Conservation (phyloP, 2,888 invertebrate genomes). For the Harpalus rufipes region DNA sequence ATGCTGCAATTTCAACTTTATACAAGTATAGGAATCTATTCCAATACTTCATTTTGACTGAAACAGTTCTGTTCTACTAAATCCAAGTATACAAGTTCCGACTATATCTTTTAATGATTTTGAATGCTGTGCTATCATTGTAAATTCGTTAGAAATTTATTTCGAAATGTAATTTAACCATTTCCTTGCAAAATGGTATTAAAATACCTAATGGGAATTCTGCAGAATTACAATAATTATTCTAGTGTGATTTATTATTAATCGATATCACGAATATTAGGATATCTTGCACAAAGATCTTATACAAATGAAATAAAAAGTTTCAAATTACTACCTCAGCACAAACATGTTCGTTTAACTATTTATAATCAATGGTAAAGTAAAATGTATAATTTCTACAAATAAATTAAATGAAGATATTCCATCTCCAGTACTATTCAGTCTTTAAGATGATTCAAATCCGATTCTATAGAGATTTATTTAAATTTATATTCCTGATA, state of each 20-base stretch:
- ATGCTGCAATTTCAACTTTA: not conserved
- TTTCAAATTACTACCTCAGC: not conserved
- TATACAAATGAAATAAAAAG: not conserved
- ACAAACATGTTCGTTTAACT: not conserved
- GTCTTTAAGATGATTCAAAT: slow-evolving; percentile 19
- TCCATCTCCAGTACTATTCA: not conserved
- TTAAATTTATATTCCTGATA: slow-evolving; percentile 9
- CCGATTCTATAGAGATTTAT: slow-evolving; percentile 9
- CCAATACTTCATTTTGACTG: not conserved
- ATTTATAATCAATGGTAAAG: not conserved
- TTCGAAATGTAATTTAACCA: no score
- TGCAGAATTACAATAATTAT: no score
- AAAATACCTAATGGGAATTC: no score
- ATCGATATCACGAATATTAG: not conserved
- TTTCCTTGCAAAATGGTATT: no score
- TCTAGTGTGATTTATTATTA: not conserved
- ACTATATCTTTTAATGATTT: no score
- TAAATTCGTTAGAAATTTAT: no score
- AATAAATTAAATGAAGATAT: slow-evolving; percentile 1
- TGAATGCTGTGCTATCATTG: no score
- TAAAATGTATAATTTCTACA: not conserved
- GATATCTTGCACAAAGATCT: not conserved
- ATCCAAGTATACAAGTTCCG: no score
- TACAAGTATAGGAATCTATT: not conserved
- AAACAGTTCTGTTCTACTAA: no score